Evolutionary conservation across 2,797 vertebrate genomes (phyloP).

Genomic region (Acanthis flammea): DNA sequence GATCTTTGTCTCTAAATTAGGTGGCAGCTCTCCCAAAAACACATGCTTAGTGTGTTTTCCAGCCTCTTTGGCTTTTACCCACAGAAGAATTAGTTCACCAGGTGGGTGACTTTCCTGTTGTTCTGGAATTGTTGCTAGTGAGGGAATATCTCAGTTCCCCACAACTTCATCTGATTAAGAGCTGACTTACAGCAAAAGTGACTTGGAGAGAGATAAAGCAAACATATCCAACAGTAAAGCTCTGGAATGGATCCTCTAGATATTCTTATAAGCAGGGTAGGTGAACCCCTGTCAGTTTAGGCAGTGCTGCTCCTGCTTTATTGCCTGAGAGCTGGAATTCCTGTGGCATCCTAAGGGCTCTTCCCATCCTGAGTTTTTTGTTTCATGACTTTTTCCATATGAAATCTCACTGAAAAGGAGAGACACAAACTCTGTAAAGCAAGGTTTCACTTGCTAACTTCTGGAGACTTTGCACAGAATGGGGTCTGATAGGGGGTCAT

Average conservation of each 20-base stretch:
- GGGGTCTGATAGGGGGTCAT: neutral
- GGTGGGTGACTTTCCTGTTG: constrained; percentile 37
- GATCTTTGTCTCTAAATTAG: constrained; percentile 42
- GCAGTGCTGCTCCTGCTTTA: neutral
- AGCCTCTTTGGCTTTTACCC: constrained; percentile 23
- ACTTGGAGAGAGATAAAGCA: constrained; percentile 2
- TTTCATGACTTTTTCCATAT: neutral
- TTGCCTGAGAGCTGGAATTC: neutral
- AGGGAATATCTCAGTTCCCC: constrained; percentile 26
- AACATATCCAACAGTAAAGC: neutral
- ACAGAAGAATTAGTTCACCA: constrained; percentile 46
- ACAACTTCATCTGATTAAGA: constrained; percentile 27
- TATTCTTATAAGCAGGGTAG: neutral
- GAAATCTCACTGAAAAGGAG: neutral
- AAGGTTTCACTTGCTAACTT: neutral
- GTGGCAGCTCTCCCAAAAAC: constrained; percentile 33
- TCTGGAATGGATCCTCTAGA: neutral
- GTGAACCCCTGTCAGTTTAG: neutral
- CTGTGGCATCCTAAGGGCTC: neutral
- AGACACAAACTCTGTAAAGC: neutral
- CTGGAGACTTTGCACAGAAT: neutral
- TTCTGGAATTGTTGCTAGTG: constrained; percentile 37
- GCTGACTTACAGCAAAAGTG: neutral
- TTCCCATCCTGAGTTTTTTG: neutral
- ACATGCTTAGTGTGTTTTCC: constrained; percentile 35